These are phyloP conservation scores for Oncopodura yosiiana DNA, from an alignment of 1,140 invertebrate species.

Conservation along the genomic window DNA sequence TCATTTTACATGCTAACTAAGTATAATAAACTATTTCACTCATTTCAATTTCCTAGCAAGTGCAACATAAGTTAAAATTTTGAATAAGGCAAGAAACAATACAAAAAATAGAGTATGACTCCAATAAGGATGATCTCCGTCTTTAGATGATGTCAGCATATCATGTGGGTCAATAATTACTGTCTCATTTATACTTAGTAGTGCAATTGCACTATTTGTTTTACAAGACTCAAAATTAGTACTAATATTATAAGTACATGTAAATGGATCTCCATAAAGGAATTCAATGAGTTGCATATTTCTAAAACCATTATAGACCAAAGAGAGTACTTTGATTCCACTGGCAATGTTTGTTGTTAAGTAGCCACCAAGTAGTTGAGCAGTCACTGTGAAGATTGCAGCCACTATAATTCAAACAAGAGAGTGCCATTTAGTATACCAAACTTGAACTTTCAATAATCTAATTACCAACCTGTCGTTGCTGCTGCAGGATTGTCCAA, in stretches of 20 bases:
- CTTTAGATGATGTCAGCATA: not conserved
- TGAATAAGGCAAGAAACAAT: conserved; percentile 4
- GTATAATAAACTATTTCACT: no score
- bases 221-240: conserved; percentile 4
- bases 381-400: conserved; percentile 66
- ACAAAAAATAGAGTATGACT: conserved; percentile 14
- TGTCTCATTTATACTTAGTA: not conserved
- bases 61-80: conserved; percentile 3
- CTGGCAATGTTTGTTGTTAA: conserved; percentile 63
- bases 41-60: not conserved
- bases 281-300: conserved; percentile 78
- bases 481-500: conserved; percentile 68
- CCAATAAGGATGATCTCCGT: conserved; percentile 12
- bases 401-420: no score
- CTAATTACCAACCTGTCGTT: no score
- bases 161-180: conserved; percentile 5
- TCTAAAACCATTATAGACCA: conserved; percentile 77
- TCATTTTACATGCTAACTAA: no score
- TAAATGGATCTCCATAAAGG: conserved; percentile 55
- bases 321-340: conserved; percentile 65
- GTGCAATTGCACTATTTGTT: not conserved
- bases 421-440: no score
- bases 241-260: conserved; percentile 42
- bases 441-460: no score
- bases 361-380: conserved; percentile 73